A percentile compares a stretch with the other conserved stretches of the same genome.
Evolutionary conservation across 2,113 vertebrate genomes (phyloP).

Genomic region (Epinephelus lanceolatus): DNA sequence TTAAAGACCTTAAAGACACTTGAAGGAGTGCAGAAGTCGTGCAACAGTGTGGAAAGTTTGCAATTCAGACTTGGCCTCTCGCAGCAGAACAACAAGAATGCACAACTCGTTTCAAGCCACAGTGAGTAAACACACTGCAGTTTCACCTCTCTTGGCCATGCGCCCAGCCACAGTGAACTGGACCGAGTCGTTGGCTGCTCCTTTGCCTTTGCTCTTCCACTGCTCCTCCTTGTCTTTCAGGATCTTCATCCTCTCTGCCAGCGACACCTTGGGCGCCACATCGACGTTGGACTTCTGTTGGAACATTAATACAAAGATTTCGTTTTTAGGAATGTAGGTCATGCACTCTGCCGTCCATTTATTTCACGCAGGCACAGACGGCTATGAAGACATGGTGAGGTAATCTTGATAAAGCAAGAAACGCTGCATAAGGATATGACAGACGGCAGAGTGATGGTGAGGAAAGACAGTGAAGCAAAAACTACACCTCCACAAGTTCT

Average conservation of each 20-base stretch:
- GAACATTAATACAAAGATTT: background rate
- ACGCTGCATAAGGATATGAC: background rate
- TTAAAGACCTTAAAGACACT: background rate
- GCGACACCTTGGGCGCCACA: conserved; percentile 77
- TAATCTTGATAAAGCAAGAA: background rate
- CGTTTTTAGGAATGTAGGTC: too few relatives aligned
- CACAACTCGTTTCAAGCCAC: background rate
- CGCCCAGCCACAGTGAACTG: conserved; percentile 88
- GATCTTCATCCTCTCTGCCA: conserved; percentile 84
- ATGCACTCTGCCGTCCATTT: background rate
- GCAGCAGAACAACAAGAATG: background rate
- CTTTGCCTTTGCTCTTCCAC: conserved; percentile 85
- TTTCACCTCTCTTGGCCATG: conserved; percentile 86
- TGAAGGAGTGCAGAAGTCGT: background rate
- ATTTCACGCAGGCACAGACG: background rate
- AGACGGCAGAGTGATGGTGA: background rate
- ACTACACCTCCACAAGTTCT: conserved; percentile 2
- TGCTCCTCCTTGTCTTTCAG: conserved; percentile 85
- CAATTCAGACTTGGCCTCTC: background rate
- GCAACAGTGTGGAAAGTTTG: background rate
- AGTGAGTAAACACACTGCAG: background rate
- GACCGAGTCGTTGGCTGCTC: conserved; percentile 85
- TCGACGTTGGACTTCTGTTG: conserved; percentile 78
- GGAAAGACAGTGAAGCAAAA: background rate
- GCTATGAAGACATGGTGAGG: conserved; percentile 19